Conservation (phyloP, 2,113 vertebrate species). For the Philantomba maxwellii region DNA sequence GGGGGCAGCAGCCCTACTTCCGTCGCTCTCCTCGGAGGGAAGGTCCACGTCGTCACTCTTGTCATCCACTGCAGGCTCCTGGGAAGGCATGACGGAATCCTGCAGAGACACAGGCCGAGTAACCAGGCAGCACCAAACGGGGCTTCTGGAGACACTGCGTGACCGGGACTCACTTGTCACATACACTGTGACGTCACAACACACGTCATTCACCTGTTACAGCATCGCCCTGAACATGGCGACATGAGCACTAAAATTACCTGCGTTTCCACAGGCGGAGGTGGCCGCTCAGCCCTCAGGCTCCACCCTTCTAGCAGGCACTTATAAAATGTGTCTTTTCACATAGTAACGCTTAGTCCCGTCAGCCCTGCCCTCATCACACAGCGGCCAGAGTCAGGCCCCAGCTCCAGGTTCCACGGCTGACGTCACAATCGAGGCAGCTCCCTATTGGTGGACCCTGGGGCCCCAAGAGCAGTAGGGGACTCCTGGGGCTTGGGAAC, state of each 20-base stretch:
- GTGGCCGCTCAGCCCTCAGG: neutral
- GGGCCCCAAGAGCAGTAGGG: neutral
- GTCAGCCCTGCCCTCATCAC: accelerated
- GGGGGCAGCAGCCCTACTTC: slow-evolving; percentile 82
- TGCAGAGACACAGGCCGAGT: slow-evolving; percentile 57
- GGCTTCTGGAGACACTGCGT: neutral
- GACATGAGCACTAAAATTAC: accelerated
- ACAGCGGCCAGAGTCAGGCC: accelerated
- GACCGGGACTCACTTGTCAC: neutral
- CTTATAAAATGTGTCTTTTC: accelerated
- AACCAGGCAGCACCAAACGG: accelerated
- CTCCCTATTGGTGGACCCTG: accelerated
- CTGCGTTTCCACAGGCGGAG: neutral
- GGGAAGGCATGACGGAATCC: slow-evolving; percentile 99
- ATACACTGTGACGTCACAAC: accelerated
- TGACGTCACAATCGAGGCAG: neutral
- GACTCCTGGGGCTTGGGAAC: neutral
- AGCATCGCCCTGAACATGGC: accelerated
- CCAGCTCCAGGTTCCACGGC: neutral
- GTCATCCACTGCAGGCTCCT: slow-evolving; percentile 91
- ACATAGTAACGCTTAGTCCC: accelerated
- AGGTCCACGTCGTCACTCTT: slow-evolving; percentile 87
- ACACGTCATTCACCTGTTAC: accelerated
- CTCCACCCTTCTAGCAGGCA: neutral
- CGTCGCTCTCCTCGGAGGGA: slow-evolving; percentile 88